Evolutionary conservation across 1,140 invertebrate genomes (phyloP), one percentile per base, ranked within the genome.

Genomic region (Caenorhabditis elegans): DNA sequence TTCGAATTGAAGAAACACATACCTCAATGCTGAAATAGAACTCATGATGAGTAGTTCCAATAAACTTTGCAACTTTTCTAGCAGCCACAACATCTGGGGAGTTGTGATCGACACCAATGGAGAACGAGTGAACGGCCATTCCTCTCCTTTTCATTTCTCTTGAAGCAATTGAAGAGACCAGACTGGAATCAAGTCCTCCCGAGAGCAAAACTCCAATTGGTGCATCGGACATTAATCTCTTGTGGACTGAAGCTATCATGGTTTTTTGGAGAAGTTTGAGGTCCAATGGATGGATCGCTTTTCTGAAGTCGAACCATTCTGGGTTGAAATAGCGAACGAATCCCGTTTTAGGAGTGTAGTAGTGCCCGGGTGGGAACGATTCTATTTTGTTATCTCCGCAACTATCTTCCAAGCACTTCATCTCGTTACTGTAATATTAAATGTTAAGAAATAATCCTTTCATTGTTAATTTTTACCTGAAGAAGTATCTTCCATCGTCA

Each of bases 191-290:
- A 10, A 89, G 83, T 28, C 88, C 88, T 34, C 88, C 88, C 10
- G 88, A 89, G 19, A 89, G 80, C 22, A 89, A 78, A 15, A 90
- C 83, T 24, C 88, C 88, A 31, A 90, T 79, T 11, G 88, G 88
- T 10, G 86, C 89, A 81, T 89, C 88, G 76, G 86, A 86, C 87
- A 89, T 89, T n/a, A 89, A 60, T 46, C 88, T 83, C 79, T 89
- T 89, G 46, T 86, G 76, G 24, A 86, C 87, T 8, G 89, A 85
- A 11, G 76, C 47, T 47, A 88, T 82, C 49, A 89, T 82, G n/a
- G 51, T 60, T 8, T 88, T 70, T n/a, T 84, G 84, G 24, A 89
- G 47, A 17, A 49, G 75, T 19, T 39, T 28, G 13, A 90, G 80
- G 60, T 85, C 84, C 26, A 78, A 47, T 26, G 28, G 24, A 13